These are phyloP conservation scores for Cryptocephalus primarius DNA, from an alignment of 2,888 invertebrate species.

Conservation along the genomic window DNA sequence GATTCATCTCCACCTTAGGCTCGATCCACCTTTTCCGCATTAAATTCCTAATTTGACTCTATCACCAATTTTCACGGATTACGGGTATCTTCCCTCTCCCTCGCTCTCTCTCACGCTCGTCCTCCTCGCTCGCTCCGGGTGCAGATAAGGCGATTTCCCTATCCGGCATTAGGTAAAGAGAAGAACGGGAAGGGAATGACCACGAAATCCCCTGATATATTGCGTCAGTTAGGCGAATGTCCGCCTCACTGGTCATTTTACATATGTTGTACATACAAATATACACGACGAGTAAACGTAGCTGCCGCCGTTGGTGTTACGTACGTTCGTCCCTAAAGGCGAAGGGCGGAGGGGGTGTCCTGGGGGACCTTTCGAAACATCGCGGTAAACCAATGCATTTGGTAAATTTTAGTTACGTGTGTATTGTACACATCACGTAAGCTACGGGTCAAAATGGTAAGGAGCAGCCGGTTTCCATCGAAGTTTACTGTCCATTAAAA, in stretches of 20 bases:
- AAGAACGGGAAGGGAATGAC: constrained; percentile 15
- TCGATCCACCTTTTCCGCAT: constrained; percentile 1
- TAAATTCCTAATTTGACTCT: constrained; percentile 5
- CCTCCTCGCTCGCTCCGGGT: constrained; percentile 2
- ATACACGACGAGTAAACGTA: constrained; percentile 16
- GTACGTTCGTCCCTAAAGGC: neutral
- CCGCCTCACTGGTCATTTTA: constrained; percentile 33
- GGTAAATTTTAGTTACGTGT: too few species aligned
- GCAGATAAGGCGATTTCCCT: constrained; percentile 21
- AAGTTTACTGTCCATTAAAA: too few species aligned
- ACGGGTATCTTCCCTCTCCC: constrained; percentile 1
- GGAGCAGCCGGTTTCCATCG: too few species aligned
- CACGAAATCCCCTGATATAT: constrained; percentile 37
- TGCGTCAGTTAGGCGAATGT: constrained; percentile 35
- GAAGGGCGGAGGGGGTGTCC: neutral
- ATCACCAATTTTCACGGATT: constrained; percentile 5
- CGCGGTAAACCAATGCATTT: too few species aligned
- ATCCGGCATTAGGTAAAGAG: constrained; percentile 11
- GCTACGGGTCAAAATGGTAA: too few species aligned
- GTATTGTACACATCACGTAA: too few species aligned
- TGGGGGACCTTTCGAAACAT: too few species aligned
- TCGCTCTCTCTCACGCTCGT: too few species aligned
- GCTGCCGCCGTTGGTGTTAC: neutral
- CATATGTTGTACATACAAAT: constrained; percentile 36
- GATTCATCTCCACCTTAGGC: too few species aligned